Conservation (phyloP, 1,140 invertebrate genomes). For the Drosophila pectinifera region DNA sequence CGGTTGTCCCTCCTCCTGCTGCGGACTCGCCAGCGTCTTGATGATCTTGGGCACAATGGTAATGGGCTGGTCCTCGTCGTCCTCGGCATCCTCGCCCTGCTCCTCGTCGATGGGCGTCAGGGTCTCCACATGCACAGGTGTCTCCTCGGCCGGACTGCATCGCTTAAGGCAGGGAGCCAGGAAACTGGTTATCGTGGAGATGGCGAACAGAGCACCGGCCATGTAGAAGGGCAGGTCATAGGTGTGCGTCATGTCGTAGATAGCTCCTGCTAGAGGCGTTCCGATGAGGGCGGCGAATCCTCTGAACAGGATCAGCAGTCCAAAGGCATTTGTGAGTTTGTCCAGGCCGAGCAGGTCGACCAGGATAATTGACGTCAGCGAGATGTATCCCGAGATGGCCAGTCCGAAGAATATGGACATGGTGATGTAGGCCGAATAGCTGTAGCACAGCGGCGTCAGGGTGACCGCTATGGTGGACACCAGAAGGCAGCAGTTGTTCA, state of each 20-base stretch:
- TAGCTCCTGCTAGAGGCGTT: conserved; percentile 92
- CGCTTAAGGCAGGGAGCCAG: conserved; percentile 91
- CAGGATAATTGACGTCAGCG: conserved; percentile 98
- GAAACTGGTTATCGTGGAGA: conserved; percentile 94
- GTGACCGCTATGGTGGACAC: conserved; percentile 95
- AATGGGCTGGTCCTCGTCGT: conserved; percentile 90
- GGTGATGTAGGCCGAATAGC: conserved; percentile 91
- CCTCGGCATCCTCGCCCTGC: conserved; percentile 91
- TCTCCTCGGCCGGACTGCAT: conserved; percentile 85
- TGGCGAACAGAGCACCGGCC: conserved; percentile 94
- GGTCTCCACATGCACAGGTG: conserved; percentile 88
- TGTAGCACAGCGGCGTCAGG: conserved; percentile 92
- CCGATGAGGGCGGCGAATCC: conserved; percentile 96
- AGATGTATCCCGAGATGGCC: conserved; percentile 98
- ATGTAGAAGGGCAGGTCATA: conserved; percentile 96
- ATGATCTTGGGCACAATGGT: conserved; percentile 89
- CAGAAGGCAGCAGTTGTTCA: conserved; percentile 97
- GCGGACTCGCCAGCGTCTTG: conserved; percentile 88
- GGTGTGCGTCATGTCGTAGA: conserved; percentile 94
- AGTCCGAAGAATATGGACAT: conserved; percentile 97
- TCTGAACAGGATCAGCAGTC: conserved; percentile 96
- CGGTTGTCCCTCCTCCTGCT: conserved; percentile 63
- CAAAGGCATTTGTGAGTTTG: conserved; percentile 98
- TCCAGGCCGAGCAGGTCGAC: conserved; percentile 98
- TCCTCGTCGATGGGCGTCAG: conserved; percentile 93